These are phyloP conservation scores for Staurois parvus DNA, from an alignment of 2,797 vertebrate genomes.

Conservation along the genomic window DNA sequence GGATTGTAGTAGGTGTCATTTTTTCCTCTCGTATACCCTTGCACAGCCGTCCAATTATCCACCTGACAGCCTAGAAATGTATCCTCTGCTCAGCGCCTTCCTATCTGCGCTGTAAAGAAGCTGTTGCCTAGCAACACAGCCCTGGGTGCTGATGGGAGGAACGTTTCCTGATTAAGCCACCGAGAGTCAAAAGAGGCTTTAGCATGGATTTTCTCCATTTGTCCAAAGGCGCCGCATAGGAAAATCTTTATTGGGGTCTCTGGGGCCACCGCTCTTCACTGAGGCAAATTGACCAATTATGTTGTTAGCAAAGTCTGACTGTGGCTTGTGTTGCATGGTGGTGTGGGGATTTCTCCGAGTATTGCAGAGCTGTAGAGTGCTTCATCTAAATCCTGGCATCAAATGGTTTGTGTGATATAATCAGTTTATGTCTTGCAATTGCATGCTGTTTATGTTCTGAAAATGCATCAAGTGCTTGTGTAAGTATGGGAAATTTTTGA, in stretches of 20 bases:
- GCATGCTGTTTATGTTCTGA: not conserved
- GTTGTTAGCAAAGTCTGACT: slow-evolving; percentile 34
- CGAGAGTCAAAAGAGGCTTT: slow-evolving; percentile 47
- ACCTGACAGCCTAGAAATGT: slow-evolving; percentile 59
- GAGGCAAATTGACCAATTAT: slow-evolving; percentile 58
- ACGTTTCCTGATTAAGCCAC: slow-evolving; percentile 52
- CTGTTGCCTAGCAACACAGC: slow-evolving; percentile 54
- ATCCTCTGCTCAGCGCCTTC: slow-evolving; percentile 45
- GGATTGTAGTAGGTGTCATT: slow-evolving; percentile 57
- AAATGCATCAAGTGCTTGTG: not conserved
- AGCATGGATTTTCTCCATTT: slow-evolving; percentile 58
- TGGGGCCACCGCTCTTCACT: slow-evolving; percentile 26
- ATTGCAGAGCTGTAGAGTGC: slow-evolving; percentile 26
- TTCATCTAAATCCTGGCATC: not conserved
- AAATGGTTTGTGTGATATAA: not conserved
- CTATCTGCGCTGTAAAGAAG: slow-evolving; percentile 57
- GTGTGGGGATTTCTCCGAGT: not conserved
- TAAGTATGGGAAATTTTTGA: not conserved
- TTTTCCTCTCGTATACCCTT: slow-evolving; percentile 37
- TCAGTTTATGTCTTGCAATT: not conserved
- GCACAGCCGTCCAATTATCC: slow-evolving; percentile 54
- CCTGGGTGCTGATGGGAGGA: slow-evolving; percentile 39
- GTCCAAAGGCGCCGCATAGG: slow-evolving; percentile 42
- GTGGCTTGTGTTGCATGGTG: not conserved
- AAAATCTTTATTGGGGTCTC: slow-evolving; percentile 60